Evolutionary conservation across 2,113 vertebrate genomes (phyloP), one percentile per base, ranked within the genome.

Genomic region (Sminthopsis crassicaudata): DNA sequence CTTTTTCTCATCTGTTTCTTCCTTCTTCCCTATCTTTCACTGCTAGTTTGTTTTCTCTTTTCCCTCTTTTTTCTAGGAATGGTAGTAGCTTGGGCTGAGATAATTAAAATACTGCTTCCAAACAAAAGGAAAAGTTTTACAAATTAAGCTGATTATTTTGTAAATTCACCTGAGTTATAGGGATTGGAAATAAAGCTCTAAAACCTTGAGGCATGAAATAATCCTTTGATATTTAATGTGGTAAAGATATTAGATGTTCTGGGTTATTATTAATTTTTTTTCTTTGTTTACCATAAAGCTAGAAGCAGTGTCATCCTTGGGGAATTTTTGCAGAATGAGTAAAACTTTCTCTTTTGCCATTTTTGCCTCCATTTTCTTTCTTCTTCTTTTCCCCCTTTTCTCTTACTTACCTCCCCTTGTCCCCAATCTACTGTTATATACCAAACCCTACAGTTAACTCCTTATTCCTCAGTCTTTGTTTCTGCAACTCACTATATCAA

Each of bases 141-240:
- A 89, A 53, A 91, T 19, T 92, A 92, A 88, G 2, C 60, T 94
- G 1, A 52, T 89, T 89, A 93, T 91, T 96, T 95, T 30, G 26
- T 51, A 96, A 93, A 2, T 92, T 27, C 36, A 53, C 27, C 4
- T 10, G 94, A 52, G 76, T 89, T 90, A 60, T 67, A 46, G 67
- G 36, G 6, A 84, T 84, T 84, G 22, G 36, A 48, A 23, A 48
- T n/a, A 46, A 50, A 48, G 46, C 89, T 50, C 46, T 46, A 42
- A 76, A 91, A 24, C 60, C 88, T 92, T 84, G 84, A 84, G 52
- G 51, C 22, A 46, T 27, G 19, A 2, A 91, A 25, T 3, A 27
- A 10, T 96, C n/a, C 89, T 90, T 23, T 90, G 94, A 90, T 96
- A 95, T 42, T 93, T 30, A 90, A 95, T 95, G 25, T 36, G 11